These are phyloP conservation scores for Clytia hemisphaerica DNA, from an alignment of 30 jellyfish, hydroid and myxozoan genomes.

Conservation along the genomic window DNA sequence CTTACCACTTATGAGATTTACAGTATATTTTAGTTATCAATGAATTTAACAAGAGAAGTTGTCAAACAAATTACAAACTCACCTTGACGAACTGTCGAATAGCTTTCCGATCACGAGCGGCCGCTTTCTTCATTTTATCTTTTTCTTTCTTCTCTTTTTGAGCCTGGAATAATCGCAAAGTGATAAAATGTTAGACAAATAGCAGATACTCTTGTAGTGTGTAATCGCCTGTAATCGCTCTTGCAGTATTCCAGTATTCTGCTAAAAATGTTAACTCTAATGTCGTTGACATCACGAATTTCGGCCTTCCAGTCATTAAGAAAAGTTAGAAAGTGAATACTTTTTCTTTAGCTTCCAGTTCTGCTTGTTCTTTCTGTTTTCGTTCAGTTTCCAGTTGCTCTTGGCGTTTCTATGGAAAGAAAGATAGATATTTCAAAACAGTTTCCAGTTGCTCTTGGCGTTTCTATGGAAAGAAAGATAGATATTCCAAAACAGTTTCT, in stretches of 20 bases:
- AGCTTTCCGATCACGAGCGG: conserved; percentile 64
- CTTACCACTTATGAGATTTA: no score
- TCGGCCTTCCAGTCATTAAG: no score
- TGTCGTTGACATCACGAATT: no score
- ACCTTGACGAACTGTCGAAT: conserved; percentile 73
- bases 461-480: no score
- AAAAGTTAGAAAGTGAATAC: conserved; percentile 4
- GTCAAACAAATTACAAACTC: neutral
- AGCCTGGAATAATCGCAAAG: conserved; percentile 60
- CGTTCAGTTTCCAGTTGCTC: conserved; percentile 70
- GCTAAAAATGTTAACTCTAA: no score
- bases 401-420: conserved; percentile 72
- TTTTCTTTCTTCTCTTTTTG: conserved; percentile 72
- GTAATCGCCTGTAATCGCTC: no score
- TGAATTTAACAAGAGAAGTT: neutral
- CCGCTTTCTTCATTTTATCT: conserved; percentile 54
- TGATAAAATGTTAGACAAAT: no score
- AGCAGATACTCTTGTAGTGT: no score
- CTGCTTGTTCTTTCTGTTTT: conserved; percentile 57
- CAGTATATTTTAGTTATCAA: neutral
- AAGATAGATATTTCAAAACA: neutral
- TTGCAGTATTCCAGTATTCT: no score
- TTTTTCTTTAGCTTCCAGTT: conserved; percentile 80
- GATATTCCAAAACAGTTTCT: neutral
- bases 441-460: no score